Conservation (phyloP, 2,888 invertebrate genomes). For the Chirona hameri region DNA sequence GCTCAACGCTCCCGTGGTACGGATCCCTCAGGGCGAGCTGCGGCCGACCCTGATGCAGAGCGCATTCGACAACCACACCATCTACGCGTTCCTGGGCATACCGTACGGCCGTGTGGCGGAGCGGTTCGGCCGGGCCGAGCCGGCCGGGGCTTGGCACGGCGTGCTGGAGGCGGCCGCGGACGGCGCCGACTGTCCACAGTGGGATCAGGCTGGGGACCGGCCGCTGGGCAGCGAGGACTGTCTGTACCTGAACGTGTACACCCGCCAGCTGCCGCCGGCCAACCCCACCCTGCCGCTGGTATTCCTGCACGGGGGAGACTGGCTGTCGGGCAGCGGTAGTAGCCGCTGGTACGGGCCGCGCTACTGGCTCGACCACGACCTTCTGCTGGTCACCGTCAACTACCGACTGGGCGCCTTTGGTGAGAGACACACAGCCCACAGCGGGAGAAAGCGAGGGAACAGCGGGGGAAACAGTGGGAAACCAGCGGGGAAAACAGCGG, state of each 20-base stretch:
- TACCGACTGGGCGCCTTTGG: constrained; percentile 89
- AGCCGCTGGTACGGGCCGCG: constrained; percentile 90
- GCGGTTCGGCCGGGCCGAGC: constrained; percentile 78
- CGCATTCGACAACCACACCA: not conserved
- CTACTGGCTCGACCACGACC: constrained; percentile 82
- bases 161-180: constrained; percentile 73
- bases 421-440: constrained; percentile 41
- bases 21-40: not conserved
- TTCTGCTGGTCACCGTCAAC: constrained; percentile 91
- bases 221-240: constrained; percentile 77
- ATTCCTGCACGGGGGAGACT: constrained; percentile 93
- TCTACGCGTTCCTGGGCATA: constrained; percentile 75
- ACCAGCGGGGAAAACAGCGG: too few relatives aligned
- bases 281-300: constrained; percentile 52
- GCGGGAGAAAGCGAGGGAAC: too few relatives aligned
- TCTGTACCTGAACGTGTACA: constrained; percentile 81
- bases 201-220: not conserved
- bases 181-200: constrained; percentile 67
- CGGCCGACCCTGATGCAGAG: not conserved
- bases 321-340: constrained; percentile 87
- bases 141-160: constrained; percentile 82
- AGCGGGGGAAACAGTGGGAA: too few relatives aligned
- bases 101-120: constrained; percentile 86
- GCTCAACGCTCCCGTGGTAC: not conserved
- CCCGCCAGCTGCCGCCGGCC: constrained; percentile 31